phyloP scores from a whole-genome alignment of 2,888 invertebrate genomes.

The Meteorus cinctellus region DNA sequence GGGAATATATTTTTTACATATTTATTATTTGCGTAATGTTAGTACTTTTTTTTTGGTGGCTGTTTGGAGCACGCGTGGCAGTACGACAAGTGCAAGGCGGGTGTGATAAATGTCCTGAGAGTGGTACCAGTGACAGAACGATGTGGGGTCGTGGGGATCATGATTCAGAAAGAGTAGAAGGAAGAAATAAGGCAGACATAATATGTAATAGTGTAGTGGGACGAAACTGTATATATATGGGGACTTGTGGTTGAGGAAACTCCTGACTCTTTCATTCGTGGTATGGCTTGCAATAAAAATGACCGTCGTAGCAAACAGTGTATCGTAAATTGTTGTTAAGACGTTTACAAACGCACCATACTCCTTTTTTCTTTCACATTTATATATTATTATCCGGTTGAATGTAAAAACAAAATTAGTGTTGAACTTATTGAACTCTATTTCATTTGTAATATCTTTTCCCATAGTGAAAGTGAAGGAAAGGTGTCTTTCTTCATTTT shows the following conservation, averaged over 20 bases:
- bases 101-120: slow-evolving; percentile 62
- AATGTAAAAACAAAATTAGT: background rate
- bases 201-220: slow-evolving; percentile 3
- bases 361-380: background rate
- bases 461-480: no score
- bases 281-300: slow-evolving; percentile 1
- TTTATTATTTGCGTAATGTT: background rate
- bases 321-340: slow-evolving; percentile 16
- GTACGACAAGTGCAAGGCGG: slow-evolving; percentile 1
- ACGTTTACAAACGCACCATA: background rate
- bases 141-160: slow-evolving; percentile 53
- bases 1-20: background rate
- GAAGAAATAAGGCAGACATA: slow-evolving; percentile 5
- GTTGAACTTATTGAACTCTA: background rate
- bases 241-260: slow-evolving; percentile 5
- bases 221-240: background rate
- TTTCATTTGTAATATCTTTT: background rate
- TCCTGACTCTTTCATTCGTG: slow-evolving; percentile 5
- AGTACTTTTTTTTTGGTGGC: slow-evolving; percentile 29
- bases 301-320: background rate
- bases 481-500: no score
- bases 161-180: slow-evolving; percentile 7
- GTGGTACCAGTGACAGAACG: slow-evolving; percentile 57
- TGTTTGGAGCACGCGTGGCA: background rate
- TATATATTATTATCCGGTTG: background rate